Evolutionary conservation across 1,140 invertebrate species (phyloP), one percentile per base, ranked within the genome.

Genomic region (Calliphora vicina): DNA sequence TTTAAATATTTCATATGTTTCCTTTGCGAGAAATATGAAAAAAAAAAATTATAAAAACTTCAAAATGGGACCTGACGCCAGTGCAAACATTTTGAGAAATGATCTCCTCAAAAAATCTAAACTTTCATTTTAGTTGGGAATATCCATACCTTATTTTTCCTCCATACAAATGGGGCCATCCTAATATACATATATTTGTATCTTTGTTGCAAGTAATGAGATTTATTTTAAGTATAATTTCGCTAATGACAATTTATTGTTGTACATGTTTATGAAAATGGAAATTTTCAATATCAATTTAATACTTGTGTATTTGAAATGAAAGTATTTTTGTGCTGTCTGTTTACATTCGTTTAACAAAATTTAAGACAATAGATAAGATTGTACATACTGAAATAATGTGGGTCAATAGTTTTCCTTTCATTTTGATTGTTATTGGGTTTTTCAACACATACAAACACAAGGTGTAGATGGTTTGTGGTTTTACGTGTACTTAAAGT

Each of bases 231-330:
- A 67, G 61, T 76, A 35, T 43, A 76, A 76, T 76, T 76, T 76
- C 27, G 35, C 27, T 76, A 76, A 76, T 76, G 73, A 76, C 73
- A 43, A 76, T 76, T 76, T 76, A 76, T 76, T 29, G 35, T 29
- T 17, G 27, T 76, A 76, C 73, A 76, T 43, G 73, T 76, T 76
- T 76, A 43, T 76, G 73, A 76, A 76, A 76, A 76, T 76, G 73
- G 35, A 76, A 76, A 76, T 76, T 76, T 43, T 35, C 61, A 67
- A 67, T 67, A 67, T 67, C 61, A 23, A 23, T 67, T 23, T 23
- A 67, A 25, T 25, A 67, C 20, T 61, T n/a, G 50, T 57, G 2
- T 1, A 23, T 23, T 23, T 23, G 61, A 67, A 67, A 67, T 67
- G 61, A 67, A 67, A 67, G 61, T 67, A 67, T 25, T 67, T 67